Evolutionary conservation across 2,888 invertebrate genomes (phyloP).

Genomic region (Latrodectus elegans): DNA sequence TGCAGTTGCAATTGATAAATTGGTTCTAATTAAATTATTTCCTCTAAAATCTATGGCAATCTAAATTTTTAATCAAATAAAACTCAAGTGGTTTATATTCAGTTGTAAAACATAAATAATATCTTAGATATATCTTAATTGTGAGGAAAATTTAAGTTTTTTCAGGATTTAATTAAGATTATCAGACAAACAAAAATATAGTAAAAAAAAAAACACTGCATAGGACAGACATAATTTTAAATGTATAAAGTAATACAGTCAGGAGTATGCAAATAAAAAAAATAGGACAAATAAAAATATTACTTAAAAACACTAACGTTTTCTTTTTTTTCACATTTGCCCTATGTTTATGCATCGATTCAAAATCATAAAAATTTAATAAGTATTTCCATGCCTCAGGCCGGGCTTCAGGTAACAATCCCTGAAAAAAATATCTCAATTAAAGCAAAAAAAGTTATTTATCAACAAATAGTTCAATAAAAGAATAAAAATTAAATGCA

Average conservation of each 20-base stretch:
- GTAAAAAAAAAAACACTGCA: not conserved
- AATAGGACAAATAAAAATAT: not conserved
- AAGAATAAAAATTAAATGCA: no score
- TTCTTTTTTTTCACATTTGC: conserved; percentile 82
- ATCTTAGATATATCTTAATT: no score
- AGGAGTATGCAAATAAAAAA: not conserved
- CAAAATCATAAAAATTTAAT: conserved; percentile 90
- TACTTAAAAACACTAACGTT: conserved; percentile 75
- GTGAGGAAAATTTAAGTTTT: no score
- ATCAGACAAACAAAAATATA: not conserved
- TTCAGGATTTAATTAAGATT: no score
- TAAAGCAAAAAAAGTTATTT: no score
- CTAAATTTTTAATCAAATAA: no score
- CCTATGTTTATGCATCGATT: conserved; percentile 84
- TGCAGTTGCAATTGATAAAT: no score
- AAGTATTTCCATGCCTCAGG: conserved; percentile 95
- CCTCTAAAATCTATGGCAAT: no score
- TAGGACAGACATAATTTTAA: not conserved
- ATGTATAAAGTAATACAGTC: not conserved
- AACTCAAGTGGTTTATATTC: no score
- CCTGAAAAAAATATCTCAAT: conserved; percentile 77
- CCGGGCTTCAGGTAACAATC: conserved; percentile 84
- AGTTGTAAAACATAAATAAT: no score
- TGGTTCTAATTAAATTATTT: no score
- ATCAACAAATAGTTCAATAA: no score